phyloP scores from a whole-genome alignment of 1,140 invertebrate species.

The Medauroidea extradentata region DNA sequence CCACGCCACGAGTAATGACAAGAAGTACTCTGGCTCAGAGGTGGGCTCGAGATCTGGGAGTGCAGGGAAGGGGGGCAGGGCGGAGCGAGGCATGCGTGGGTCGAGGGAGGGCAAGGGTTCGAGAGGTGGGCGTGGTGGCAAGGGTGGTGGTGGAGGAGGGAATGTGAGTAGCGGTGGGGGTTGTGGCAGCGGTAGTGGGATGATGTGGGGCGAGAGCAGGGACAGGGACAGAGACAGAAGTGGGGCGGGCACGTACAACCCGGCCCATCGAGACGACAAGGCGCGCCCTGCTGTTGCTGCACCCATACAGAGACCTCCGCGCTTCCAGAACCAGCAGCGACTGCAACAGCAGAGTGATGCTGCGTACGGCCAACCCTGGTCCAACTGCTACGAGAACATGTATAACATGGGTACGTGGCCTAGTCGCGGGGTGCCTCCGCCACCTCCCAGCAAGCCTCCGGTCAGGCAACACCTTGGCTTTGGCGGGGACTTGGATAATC shows the following conservation, averaged over 20 bases:
- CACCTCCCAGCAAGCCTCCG: no score
- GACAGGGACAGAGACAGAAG: slow-evolving; percentile 2
- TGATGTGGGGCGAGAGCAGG: background rate
- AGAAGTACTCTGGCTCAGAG: no score
- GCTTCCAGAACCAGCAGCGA: slow-evolving; percentile 49
- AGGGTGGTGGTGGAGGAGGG: background rate
- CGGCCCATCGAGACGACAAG: slow-evolving; percentile 1
- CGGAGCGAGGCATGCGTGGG: no score
- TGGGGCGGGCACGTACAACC: background rate
- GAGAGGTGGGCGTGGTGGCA: background rate
- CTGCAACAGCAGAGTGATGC: slow-evolving; percentile 24
- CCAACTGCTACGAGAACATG: slow-evolving; percentile 6
- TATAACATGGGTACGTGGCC: slow-evolving; percentile 3
- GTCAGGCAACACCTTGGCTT: no score
- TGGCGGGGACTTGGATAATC: no score
- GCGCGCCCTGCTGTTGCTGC: background rate
- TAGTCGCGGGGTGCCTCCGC: background rate
- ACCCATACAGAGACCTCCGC: slow-evolving; percentile 42
- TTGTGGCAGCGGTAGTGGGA: background rate
- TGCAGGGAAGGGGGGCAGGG: no score
- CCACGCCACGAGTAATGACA: no score
- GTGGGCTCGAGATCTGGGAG: no score
- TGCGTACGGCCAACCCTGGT: slow-evolving; percentile 4
- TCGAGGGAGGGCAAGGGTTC: no score
- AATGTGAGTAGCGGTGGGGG: background rate